Percentiles rank a stretch among this genome's conserved stretches.
phyloP scores from a whole-genome alignment of 2,888 invertebrate species.

The Rhagonycha fulva region DNA sequence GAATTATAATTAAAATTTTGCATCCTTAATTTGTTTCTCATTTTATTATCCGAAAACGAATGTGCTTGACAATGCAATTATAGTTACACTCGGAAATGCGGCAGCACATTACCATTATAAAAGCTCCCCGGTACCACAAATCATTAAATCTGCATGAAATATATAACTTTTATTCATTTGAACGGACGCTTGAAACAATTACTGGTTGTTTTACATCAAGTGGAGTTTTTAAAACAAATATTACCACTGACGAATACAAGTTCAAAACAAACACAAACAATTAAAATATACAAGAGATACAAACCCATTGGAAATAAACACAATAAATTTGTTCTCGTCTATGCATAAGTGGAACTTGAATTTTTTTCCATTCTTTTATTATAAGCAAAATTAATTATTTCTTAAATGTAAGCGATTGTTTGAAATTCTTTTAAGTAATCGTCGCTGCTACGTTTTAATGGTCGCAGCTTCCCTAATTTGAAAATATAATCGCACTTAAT shows the following conservation, averaged over 20 bases:
- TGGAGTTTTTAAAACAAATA: conserved; percentile 22
- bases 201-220: conserved; percentile 30
- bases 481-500: background rate
- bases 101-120: conserved; percentile 32
- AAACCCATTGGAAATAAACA: conserved; percentile 21
- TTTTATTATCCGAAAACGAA: conserved; percentile 10
- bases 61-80: conserved; percentile 26
- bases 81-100: conserved; percentile 21
- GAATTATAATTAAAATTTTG: background rate
- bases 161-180: conserved; percentile 31
- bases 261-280: conserved; percentile 31
- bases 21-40: conserved; percentile 3
- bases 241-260: conserved; percentile 22
- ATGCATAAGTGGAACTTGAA: conserved; percentile 7
- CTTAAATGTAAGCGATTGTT: conserved; percentile 1
- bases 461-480: background rate
- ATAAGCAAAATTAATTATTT: conserved; percentile 21
- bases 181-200: conserved; percentile 30
- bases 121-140: conserved; percentile 28
- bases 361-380: conserved; percentile 5
- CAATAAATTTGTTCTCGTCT: conserved; percentile 10
- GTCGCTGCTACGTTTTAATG: background rate
- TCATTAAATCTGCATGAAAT: conserved; percentile 33
- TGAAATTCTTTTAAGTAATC: background rate
- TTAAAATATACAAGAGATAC: conserved; percentile 27